phyloP scores from a whole-genome alignment of 2,797 vertebrate genomes.

The Eurystomus glaucurus region DNA sequence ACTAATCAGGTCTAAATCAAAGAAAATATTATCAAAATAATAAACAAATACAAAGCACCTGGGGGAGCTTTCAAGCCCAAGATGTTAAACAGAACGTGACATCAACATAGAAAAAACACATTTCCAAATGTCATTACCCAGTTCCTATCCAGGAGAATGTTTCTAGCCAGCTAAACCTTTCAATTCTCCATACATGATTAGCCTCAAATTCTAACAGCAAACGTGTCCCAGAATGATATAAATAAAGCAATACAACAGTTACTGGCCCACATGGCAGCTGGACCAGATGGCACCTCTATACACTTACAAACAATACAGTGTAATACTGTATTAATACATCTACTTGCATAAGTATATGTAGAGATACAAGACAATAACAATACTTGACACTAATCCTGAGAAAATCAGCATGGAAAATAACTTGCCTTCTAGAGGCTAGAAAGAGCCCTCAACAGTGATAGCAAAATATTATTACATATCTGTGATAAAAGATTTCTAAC shows the following conservation, averaged over 20 bases:
- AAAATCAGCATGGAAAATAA: conserved; percentile 54
- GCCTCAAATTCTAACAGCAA: conserved; percentile 23
- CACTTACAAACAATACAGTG: conserved; percentile 61
- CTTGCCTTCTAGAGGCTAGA: conserved; percentile 36
- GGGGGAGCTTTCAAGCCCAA: neutral
- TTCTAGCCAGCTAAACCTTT: neutral
- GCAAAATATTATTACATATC: conserved; percentile 34
- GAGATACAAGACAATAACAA: conserved; percentile 51
- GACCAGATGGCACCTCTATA: conserved; percentile 59
- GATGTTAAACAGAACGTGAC: neutral
- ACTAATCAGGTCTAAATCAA: neutral
- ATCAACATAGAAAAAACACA: neutral
- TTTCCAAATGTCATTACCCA: conserved; percentile 1
- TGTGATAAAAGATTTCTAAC: conserved; percentile 54
- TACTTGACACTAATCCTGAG: conserved; percentile 42
- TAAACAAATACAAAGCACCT: neutral
- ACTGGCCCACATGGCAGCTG: conserved; percentile 50
- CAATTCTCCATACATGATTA: conserved; percentile 17
- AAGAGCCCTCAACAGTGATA: neutral
- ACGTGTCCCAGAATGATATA: conserved; percentile 5
- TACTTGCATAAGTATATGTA: conserved; percentile 29
- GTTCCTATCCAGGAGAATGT: neutral
- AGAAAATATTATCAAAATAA: neutral
- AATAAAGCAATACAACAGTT: conserved; percentile 52
- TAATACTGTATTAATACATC: conserved; percentile 39